Base-by-base conservation (phyloP, 2,113 vertebrate genomes). In the Dryoscopus gambensis region DNA sequence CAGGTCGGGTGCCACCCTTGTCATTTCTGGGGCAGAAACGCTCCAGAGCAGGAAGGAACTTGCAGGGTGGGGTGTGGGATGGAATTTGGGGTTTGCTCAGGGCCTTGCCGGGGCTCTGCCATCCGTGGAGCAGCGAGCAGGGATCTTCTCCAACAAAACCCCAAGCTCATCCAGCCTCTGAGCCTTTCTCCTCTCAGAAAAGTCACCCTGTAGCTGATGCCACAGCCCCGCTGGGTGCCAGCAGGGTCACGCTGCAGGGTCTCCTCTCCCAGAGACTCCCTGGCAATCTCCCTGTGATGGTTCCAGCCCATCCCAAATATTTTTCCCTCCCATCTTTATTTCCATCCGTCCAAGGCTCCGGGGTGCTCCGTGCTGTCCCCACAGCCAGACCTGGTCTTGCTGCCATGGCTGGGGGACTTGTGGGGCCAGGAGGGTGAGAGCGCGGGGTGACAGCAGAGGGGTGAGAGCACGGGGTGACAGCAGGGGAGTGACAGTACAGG, bases 121-220 rank as follows among this genome's bases (percentile, higher is more conserved):
- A 11, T 19, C 33, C 1, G 0, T 4, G 10, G 9, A 56, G 64
- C 20, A 81, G 28, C 0, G 5, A 73, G 23, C 42, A 57, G 55
- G 50, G 68, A 70, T 30, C 50, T 59, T 42, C 47, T 78, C 31
- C 77, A 57, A 3, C 27, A 28, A 53, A 74, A 18, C 39, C 71
- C 81, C 18, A 53, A 57, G n/a, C 28, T 35, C 2, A 2, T 39
- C 63, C 68, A 31, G 44, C 46, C 28, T 69, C 46, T 28, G 44
- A 37, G 0, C 6, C 11, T 13, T 9, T 33, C 57, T 92, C 18
- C 56, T 70, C 15, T 35, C 21, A 44, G n/a, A 64, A 37, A 75
- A 47, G 39, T 28, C 79, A 39, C 56, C 57, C 62, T 9, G 22
- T 13, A 23, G 49, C 59, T 75, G 50, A 2, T 59, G 79, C 42